Conservation (phyloP, 2,797 vertebrate genomes). For the Peromyscus nudipes region DNA sequence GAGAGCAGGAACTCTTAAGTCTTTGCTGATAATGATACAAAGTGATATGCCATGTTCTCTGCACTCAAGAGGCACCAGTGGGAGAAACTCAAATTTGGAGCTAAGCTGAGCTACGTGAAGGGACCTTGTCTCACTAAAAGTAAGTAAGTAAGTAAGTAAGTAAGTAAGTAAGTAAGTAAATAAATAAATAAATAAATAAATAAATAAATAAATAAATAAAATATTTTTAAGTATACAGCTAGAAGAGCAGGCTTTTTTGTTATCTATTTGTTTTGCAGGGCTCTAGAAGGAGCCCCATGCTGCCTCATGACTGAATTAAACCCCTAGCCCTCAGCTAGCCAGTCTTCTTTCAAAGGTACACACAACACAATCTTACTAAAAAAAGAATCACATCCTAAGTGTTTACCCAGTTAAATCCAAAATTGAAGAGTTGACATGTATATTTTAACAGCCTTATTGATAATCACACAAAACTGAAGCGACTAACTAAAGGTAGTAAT, state of each 20-base stretch:
- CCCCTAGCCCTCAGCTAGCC: neutral
- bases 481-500: neutral
- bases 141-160: neutral
- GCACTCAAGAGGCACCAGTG: neutral
- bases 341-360: neutral
- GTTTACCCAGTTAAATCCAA: neutral
- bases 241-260: neutral
- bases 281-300: neutral
- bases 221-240: neutral
- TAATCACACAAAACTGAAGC: neutral
- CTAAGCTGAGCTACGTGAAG: neutral
- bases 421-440: neutral
- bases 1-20: neutral
- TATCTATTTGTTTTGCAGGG: neutral
- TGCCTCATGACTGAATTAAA: neutral
- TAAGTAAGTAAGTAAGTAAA: too few relatives aligned
- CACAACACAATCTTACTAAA: neutral
- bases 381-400: neutral
- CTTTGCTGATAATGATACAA: neutral
- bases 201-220: too few relatives aligned
- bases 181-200: neutral
- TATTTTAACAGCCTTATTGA: neutral
- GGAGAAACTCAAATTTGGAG: neutral
- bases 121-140: neutral
- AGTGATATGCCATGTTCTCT: neutral